Conservation (phyloP, 2,797 vertebrate genomes). For the Pteropus rufus region DNA sequence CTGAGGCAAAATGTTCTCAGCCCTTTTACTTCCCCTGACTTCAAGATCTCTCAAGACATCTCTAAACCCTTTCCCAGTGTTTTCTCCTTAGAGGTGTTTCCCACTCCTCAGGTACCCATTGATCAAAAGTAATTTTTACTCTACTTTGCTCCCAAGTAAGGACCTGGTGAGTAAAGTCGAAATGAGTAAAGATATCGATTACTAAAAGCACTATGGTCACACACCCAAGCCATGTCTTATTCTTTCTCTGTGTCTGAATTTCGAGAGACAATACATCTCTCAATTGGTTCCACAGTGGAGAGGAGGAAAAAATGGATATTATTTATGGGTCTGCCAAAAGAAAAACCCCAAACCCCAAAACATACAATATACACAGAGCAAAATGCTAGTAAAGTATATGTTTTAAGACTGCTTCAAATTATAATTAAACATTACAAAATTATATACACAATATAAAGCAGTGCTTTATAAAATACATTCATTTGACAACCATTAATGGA, state of each 20-base stretch:
- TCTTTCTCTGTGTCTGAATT: not conserved
- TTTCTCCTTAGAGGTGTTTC: not conserved
- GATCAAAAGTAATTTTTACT: not conserved
- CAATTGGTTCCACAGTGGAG: not conserved
- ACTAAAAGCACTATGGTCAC: not conserved
- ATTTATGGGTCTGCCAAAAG: not conserved
- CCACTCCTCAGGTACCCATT: not conserved
- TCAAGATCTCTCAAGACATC: not conserved
- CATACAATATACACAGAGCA: not conserved
- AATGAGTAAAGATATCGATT: not conserved
- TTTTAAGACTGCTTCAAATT: not conserved
- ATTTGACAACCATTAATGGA: not conserved
- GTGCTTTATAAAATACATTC: not conserved
- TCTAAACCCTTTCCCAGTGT: not conserved
- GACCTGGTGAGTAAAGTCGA: not conserved
- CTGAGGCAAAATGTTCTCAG: not conserved
- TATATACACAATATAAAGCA: not conserved
- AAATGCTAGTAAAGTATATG: not conserved
- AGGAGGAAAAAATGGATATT: not conserved
- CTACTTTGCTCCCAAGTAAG: not conserved
- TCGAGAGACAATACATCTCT: not conserved
- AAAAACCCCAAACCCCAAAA: not conserved
- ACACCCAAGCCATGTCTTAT: not conserved
- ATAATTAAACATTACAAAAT: not conserved
- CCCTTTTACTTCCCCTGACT: not conserved